Percentiles rank a stretch among this genome's conserved stretches.
Evolutionary conservation across 2,797 vertebrate genomes (phyloP).

Genomic region (Knipowitschia caucasica): DNA sequence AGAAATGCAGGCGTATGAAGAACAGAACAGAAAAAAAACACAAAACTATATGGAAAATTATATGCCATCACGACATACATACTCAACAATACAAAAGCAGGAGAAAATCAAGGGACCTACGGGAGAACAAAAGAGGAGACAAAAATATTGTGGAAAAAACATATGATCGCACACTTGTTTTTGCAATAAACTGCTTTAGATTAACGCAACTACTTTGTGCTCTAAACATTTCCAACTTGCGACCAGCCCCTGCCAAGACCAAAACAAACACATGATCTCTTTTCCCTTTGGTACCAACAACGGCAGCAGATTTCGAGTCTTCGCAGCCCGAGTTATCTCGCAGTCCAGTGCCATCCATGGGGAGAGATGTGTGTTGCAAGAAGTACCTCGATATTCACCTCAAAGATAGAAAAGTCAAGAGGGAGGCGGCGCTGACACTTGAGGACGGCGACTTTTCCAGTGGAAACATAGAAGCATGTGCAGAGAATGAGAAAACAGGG

Average conservation of each 20-base stretch:
- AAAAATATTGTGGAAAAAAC: no score
- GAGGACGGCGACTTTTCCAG: conserved; percentile 29
- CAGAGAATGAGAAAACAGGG: conserved; percentile 14
- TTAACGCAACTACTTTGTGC: no score
- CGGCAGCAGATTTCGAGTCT: conserved; percentile 23
- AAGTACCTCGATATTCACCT: conserved; percentile 40
- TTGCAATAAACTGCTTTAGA: no score
- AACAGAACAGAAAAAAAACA: no score
- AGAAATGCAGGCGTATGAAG: no score
- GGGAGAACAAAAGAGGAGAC: no score
- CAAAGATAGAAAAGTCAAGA: conserved; percentile 31
- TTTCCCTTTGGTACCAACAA: conserved; percentile 17
- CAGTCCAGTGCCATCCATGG: conserved; percentile 36
- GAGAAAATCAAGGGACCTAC: no score
- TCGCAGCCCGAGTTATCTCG: conserved; percentile 50
- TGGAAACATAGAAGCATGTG: conserved; percentile 13
- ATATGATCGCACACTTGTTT: no score
- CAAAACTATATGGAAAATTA: no score
- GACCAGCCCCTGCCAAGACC: conserved; percentile 23
- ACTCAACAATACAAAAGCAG: no score
- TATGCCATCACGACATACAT: no score
- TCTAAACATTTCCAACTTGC: conserved; percentile 43
- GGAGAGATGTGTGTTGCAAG: conserved; percentile 22
- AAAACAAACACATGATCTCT: conserved; percentile 29
- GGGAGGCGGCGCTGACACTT: conserved; percentile 36